These are phyloP conservation scores for Lerema accius DNA, from an alignment of 1,140 invertebrate species.

Conservation along the genomic window DNA sequence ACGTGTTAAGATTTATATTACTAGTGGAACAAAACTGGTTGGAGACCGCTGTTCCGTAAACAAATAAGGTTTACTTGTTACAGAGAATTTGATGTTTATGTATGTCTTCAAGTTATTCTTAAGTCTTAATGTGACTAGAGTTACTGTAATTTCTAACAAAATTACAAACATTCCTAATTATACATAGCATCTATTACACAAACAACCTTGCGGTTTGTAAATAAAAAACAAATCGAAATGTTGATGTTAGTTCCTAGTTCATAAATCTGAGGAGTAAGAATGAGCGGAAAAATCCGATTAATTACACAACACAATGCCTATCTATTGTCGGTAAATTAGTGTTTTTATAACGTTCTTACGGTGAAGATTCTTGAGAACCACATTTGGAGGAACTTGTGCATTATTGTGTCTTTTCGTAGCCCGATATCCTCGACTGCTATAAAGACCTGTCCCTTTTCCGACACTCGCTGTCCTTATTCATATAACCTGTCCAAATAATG, in stretches of 20 bases:
- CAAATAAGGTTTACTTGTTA: constrained; percentile 3
- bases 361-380: not conserved
- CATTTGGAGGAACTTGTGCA: not conserved
- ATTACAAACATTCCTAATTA: not conserved
- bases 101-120: too few species aligned
- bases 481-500: not conserved
- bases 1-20: not conserved
- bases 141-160: not conserved
- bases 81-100: not conserved
- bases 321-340: constrained; percentile 20
- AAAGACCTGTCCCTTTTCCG: not conserved
- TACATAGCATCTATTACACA: not conserved
- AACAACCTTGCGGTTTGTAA: constrained; percentile 2
- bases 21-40: constrained; percentile 15
- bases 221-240: not conserved
- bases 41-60: constrained; percentile 1
- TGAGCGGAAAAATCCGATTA: constrained; percentile 21
- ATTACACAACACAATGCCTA: constrained; percentile 8
- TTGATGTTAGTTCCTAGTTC: not conserved
- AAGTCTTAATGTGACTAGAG: too few species aligned
- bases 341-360: not conserved
- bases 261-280: not conserved
- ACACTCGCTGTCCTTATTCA: not conserved
- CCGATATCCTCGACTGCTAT: not conserved
- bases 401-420: not conserved